Base-by-base conservation (phyloP, 2,797 vertebrate species). In the Acanthurus tractus region DNA sequence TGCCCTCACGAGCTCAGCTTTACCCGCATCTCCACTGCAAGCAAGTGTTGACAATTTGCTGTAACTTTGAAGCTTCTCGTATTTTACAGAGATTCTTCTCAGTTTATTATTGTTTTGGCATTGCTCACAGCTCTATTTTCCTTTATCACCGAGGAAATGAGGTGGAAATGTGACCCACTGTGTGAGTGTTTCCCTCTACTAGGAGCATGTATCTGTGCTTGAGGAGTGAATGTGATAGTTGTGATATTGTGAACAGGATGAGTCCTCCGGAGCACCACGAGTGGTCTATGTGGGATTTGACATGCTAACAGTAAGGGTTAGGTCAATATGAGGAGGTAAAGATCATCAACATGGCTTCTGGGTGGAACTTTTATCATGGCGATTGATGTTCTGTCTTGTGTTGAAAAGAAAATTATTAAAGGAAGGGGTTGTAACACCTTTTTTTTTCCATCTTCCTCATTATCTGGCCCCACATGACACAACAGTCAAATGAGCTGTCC, bases 401-500 rank as follows among this genome's bases (percentile, higher is more conserved):
- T 20, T 64, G 2, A 68, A 52, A 70, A 50, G 12, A 29, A 61
- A 53, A 38, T 3, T 22, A 80, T 70, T 15, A 66, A 58, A 79
- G 72, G 9, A 2, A 56, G 25, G 29, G 29, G 45, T 53, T 54
- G 49, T 80, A 13, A 62, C 66, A n/a, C 67, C 54, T 81, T 78
- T 29, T 29, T 29, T 29, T 29, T 29, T 29, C 29, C 4, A 20
- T 81, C 22, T 56, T 29, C 23, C 48, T 42, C 10, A 13, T 66
- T 34, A 34, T 52, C 44, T 61, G 52, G 45, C 50, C 63, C 36
- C 34, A 13, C 50, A 82, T 78, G 69, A 78, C 61, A 66, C 36
- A 57, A 50, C 42, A 23, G 15, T 69, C 38, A 72, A 73, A 80
- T 76, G 54, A 81, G 46, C n/a, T 22, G 49, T 55, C 22, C 52